Evolutionary conservation across 2,113 vertebrate genomes (phyloP), one percentile per base, ranked within the genome.

Genomic region (Embiotoca jacksoni): DNA sequence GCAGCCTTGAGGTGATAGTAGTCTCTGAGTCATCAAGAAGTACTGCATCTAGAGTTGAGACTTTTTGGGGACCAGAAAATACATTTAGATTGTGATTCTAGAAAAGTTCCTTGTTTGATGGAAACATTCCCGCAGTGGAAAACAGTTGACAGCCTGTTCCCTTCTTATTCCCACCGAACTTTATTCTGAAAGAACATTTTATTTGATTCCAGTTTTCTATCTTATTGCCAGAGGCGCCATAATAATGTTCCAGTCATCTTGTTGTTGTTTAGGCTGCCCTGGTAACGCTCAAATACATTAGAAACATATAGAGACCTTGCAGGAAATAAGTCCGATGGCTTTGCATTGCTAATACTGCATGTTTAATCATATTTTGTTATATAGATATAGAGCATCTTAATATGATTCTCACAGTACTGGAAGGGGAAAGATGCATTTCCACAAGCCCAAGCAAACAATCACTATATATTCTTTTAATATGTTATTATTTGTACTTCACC

Each of bases 201-300:
- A 44, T 44, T 11, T 44, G 41, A 44, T 44, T 9, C 9, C 41
- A 44, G 41, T 13, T 44, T 79, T 70, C 60, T 79, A 37, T 64
- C 49, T 63, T 50, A 41, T 72, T 54, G 63, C 52, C 58, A 58
- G 46, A 61, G 78, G 44, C 2, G 59, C 74, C 37, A 37, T 60
- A 15, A 15, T 72, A 39, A 63, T 55, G 14, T 57, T 68, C 52
- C 54, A 39, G 70, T 46, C 10, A 5, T 73, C 15, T 49, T 78
- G 41, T 60, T 80, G 53, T 59, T 71, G 47, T 59, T 64, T 59
- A 31, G n/a, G 46, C 65, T 60, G 35, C 47, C 61, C 62, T 79
- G 58, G 53, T 77, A 65, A 60, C 55, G 16, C 30, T 68, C 16
- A 33, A 14, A 3, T 58, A 30, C 32, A 2, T 55, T 41, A 50